phyloP scores from a whole-genome alignment of 2,113 vertebrate genomes.

The Muntiacus reevesi region DNA sequence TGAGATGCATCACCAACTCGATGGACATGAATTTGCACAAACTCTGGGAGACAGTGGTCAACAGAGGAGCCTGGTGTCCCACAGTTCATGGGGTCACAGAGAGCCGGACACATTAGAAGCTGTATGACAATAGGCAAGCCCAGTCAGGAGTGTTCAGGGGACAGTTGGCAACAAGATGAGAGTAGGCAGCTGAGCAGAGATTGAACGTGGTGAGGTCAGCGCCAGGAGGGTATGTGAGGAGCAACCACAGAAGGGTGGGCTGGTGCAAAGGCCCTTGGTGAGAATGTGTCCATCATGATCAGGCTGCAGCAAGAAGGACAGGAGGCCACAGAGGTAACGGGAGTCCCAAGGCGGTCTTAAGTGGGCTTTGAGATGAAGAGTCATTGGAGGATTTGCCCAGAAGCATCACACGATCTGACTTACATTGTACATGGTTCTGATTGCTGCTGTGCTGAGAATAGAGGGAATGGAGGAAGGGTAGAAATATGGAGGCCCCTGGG shows the following conservation, averaged over 20 bases:
- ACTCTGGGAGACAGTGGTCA: not conserved
- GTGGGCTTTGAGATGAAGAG: not conserved
- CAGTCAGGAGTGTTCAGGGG: not conserved
- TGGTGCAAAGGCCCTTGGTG: not conserved
- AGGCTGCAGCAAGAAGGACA: not conserved
- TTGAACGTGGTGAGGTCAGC: not conserved
- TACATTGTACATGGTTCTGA: not conserved
- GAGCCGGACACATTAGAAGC: not conserved
- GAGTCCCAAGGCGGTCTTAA: not conserved
- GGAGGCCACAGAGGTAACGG: not conserved
- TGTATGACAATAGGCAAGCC: not conserved
- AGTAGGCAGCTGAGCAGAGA: not conserved
- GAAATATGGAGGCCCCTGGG: not conserved
- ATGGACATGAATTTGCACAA: not conserved
- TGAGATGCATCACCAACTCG: not conserved
- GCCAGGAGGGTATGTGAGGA: not conserved
- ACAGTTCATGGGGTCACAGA: not conserved
- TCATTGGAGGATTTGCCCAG: not conserved
- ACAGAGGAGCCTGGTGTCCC: not conserved
- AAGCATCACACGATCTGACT: not conserved
- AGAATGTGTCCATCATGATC: not conserved
- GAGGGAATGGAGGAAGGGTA: not conserved
- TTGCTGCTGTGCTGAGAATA: not conserved
- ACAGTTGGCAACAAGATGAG: not conserved
- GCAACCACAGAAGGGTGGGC: not conserved